Conservation (phyloP, 2,888 invertebrate species). For the Parasteatoda lunata region DNA sequence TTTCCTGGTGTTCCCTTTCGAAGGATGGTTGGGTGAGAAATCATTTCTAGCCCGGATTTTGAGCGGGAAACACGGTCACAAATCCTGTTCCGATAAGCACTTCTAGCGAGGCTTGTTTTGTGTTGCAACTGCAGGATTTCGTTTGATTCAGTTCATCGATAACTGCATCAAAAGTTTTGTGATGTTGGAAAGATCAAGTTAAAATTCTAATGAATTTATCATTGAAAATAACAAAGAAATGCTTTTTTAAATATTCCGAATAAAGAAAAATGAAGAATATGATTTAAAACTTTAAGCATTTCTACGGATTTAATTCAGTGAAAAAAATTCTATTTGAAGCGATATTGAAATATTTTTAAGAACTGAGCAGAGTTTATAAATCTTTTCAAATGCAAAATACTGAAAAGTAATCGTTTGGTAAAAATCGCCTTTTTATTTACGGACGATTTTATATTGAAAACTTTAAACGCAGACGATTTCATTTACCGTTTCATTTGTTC, state of each 20-base stretch:
- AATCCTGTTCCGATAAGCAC: background rate
- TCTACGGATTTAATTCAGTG: too few relatives aligned
- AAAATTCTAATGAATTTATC: background rate
- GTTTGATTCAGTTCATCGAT: background rate
- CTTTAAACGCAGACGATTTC: too few relatives aligned
- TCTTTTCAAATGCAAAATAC: too few relatives aligned
- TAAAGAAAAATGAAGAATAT: background rate
- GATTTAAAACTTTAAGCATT: too few relatives aligned
- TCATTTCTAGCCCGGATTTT: constrained; percentile 52
- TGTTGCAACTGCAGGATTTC: background rate
- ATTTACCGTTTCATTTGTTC: background rate
- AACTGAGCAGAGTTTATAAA: too few relatives aligned
- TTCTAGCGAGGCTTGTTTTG: constrained; percentile 3
- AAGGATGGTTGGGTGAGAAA: constrained; percentile 33
- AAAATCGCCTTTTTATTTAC: too few relatives aligned
- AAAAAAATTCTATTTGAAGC: background rate
- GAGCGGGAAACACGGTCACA: constrained; percentile 33
- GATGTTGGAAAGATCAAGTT: background rate
- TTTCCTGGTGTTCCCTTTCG: constrained; percentile 27
- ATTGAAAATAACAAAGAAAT: background rate
- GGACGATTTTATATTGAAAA: too few relatives aligned
- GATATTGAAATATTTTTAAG: too few relatives aligned
- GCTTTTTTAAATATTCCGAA: background rate
- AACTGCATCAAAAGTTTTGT: background rate
- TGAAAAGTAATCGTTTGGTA: too few relatives aligned